Conservation (phyloP, 1,140 invertebrate species). For the Pseudachorutes palmiensis region DNA sequence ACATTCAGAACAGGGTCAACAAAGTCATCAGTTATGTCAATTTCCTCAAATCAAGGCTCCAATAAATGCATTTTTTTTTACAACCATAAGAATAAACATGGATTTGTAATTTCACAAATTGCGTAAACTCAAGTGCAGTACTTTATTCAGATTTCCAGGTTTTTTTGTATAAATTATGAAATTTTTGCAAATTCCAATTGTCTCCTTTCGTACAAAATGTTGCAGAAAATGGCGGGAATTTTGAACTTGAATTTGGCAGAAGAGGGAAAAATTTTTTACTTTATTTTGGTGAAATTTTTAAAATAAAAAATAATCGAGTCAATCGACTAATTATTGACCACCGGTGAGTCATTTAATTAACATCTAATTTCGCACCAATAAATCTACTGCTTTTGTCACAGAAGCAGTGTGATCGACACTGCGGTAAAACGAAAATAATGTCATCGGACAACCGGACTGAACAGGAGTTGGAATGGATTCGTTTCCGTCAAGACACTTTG, state of each 20-base stretch:
- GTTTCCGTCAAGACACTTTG: conserved; percentile 53
- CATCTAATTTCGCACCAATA: not conserved
- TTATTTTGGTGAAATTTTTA: no score
- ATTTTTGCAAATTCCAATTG: not conserved
- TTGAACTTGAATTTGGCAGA: not conserved
- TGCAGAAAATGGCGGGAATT: not conserved
- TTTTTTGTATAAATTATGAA: not conserved
- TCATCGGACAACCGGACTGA: not conserved
- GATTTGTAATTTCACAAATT: not conserved
- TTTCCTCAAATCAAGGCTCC: not conserved
- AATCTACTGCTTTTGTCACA: no score
- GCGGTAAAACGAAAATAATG: not conserved
- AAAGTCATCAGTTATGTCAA: not conserved
- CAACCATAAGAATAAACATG: not conserved
- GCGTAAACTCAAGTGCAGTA: not conserved
- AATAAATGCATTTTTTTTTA: not conserved
- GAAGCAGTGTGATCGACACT: no score
- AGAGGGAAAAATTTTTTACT: no score
- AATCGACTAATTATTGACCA: not conserved
- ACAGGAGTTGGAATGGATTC: conserved; percentile 56
- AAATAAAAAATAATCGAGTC: no score
- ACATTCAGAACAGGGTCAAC: not conserved
- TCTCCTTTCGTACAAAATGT: not conserved
- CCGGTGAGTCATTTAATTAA: not conserved
- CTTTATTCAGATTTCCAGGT: not conserved